Evolutionary conservation across 2,113 vertebrate species (phyloP), one percentile per base, ranked within the genome.

Genomic region (Hoplias malabaricus): DNA sequence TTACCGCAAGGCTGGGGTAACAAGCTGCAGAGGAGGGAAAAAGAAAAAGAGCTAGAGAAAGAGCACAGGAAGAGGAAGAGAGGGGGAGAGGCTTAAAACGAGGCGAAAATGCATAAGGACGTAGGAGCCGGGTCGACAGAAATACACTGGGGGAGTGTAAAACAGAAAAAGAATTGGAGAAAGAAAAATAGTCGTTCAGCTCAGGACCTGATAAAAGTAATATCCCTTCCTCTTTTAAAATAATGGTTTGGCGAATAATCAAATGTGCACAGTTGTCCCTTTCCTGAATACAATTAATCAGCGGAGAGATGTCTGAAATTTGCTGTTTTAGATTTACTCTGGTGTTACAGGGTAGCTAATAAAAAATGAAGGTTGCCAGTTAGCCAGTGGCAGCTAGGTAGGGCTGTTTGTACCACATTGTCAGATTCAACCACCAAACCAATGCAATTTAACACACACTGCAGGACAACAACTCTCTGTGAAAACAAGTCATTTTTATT

Each of bases 1-100:
- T 90, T 89, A 87, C 79, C 85, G 73, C 79, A 80, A 74, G 81
- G 79, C 84, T 88, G 79, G 80, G 80, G 78, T 85, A 88, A 83
- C 83, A 79, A 77, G 80, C 84, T 87, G 80, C 77, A 81, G 84
- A 80, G 85, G 33, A 77, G 7, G 13, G 82, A 62, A 66, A 75
- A 80, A 77, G 63, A 68, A 73, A 82, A 63, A 69, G 78, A 11
- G 74, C n/a, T n/a, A 42, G 19, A 4, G 25, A 29, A 13, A 38
- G 34, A 11, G 25, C 21, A 12, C 29, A 19, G 16, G 21, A 42
- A 33, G 19, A 34, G 36, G 50, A 53, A 27, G 46, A 63, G 33
- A 16, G 29, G 65, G 2, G 11, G 12, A 75, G 42, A 43, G 27
- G 54, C 33, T 62, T 34, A 62, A 63, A 63, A n/a, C n/a, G 59